Base-by-base conservation (phyloP, 2,888 invertebrate genomes). In the Actias luna region DNA sequence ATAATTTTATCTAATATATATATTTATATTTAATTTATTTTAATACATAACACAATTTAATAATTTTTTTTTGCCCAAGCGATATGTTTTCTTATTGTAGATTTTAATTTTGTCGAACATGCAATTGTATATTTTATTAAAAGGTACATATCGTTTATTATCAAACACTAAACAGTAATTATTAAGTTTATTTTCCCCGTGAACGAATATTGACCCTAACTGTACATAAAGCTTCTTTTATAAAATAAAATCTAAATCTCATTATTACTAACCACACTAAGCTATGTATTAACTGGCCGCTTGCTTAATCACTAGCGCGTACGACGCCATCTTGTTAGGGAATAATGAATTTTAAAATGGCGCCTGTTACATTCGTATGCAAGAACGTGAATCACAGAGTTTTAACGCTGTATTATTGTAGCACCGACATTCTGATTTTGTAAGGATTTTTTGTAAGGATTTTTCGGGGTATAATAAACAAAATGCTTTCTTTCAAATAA, bases 51-150 rank as follows among this genome's bases (percentile, higher is more conserved):
- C 70, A 72, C 66, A 71, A 64, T 29, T 55, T 72, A 71, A 80
- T 67, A 67, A 69, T 67, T 64, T 81, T 86, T 82, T 82, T 84
- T 86, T 87, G 87, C 85, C 83, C 86, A 90, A 92, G 92, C 92
- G 92, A 92, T 92, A 92, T 91, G 92, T 92, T 85, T 90, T 73
- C 76, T 90, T 91, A 91, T 92, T 91, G 91, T 92, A 90, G 87
- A 89, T 85, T 83, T 55, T 55, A 33, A 33, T 50, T 25, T 25
- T 83, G 82, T 87, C 82, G 85, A 79, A 55, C 83, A 81, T 79
- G 80, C 83, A 55, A 39, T 59, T 36, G 42, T 52, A 63, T 59
- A 63, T 62, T 46, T 63, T 25, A 35, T 55, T 75, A 73, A 76
- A 75, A n/a, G 77, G 75, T 81, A 80, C 80, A 79, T 77, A 80